Base-by-base conservation (phyloP, 2,113 vertebrate genomes). In the Micronycteris hirsuta region DNA sequence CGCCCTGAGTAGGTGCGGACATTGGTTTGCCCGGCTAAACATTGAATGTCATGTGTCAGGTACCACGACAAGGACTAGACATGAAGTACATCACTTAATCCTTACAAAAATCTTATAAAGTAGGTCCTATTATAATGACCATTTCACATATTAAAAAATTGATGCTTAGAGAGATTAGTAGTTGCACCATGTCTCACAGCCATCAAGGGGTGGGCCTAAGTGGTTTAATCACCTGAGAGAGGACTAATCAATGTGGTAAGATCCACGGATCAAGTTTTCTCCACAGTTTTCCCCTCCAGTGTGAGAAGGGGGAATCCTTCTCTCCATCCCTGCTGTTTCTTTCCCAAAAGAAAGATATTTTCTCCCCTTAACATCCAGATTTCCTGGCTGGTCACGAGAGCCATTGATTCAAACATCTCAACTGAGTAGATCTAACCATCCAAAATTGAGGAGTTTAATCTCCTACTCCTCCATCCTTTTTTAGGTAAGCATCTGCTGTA, bases 11-110 rank as follows among this genome's bases (percentile, higher is more conserved):
- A 38, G 49, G 6, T 56, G 3, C 0, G 2, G 31, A 0, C 8
- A 15, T 68, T 28, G 0, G 20, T 77, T 13, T 1, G 0, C 36
- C 3, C 61, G 43, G 10, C 24, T 41, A 7, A 9, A 22, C 26
- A 28, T 5, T 28, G 24, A 56, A 16, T 28, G 17, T 76, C 76
- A n/a, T 22, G 56, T 58, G 47, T 67, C 19, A 70, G 28, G 19
- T 7, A 65, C 19, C 63, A 26, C 28, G 19, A 38, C 38, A 47
- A 83, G 20, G 26, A 41, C 14, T 10, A 31, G 31, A 19, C 4
- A 14, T 12, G 22, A 67, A 28, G 33, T 10, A n/a, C 22, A 43
- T 20, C 38, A 56, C 65, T 47, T 67, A 86, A n/a, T 67, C 11
- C 38, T 71, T 56, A 56, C 8, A 38, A 47, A 45, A 74, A 81